Base-by-base conservation (phyloP, 2,888 invertebrate genomes). In the Dysmachus trigonus region DNA sequence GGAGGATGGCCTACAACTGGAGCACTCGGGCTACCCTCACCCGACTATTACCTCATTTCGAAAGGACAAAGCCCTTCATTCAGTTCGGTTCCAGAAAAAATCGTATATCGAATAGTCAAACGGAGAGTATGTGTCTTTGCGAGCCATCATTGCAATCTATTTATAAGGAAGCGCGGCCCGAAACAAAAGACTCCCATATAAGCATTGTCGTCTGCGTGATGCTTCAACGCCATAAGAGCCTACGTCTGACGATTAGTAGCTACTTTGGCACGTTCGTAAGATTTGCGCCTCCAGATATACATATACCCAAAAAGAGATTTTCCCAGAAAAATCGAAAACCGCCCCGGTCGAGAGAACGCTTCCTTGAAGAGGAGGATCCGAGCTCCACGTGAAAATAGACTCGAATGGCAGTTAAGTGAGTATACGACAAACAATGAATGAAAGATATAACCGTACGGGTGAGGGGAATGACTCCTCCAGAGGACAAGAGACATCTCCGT, bases 171-270 rank as follows among this genome's bases (percentile, higher is more conserved):
- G 38, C 71, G 72, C 53, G 38, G 31, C 72, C 10, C 72, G 83
- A 83, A 83, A 83, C 83, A 83, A 83, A 38, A n/a, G 72, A 71
- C 18, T 15, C 38, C n/a, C n/a, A n/a, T n/a, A 33, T 71, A 81
- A 81, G 81, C 8, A 62, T 81, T 13, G 18, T 31, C 33, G 53
- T 53, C 33, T 81, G 31, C 31, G 53, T 33, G 31, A 31, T 8
- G 33, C 62, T 53, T 53, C 33, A 41, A 53, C 27, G 30, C 18
- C 27, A 31, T 4, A 30, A 27, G 83, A 31, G 4, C 38, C 41
- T 71, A n/a, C 47, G 72, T 83, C 72, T 83, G 38, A 83, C 72
- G 83, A 83, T 83, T 83, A 83, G 83, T 31, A 71, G 83, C 83
- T 83, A 83, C 83, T 83, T 83, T 72, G 27, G 83, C 83, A 83